Evolutionary conservation across 2,888 invertebrate genomes (phyloP).

Genomic region (Oithona nana): DNA sequence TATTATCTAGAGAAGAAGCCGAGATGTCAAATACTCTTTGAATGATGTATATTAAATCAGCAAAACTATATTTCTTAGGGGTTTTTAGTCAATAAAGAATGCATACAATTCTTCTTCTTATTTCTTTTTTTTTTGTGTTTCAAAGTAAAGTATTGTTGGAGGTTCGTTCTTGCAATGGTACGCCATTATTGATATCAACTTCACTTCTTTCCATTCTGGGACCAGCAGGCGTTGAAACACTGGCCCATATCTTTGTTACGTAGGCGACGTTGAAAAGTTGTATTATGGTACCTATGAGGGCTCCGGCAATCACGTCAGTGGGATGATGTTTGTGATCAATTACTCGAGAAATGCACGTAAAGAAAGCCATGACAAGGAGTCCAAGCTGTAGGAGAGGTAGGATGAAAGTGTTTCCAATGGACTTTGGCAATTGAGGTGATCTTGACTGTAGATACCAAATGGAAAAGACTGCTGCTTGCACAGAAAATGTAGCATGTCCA

Average conservation of each 20-base stretch:
- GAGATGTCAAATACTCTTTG: not conserved
- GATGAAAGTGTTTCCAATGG: slow-evolving; percentile 51
- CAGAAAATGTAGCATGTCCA: slow-evolving; percentile 25
- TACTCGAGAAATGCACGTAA: slow-evolving; percentile 69
- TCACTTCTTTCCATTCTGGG: too few relatives aligned
- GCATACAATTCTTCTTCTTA: too few relatives aligned
- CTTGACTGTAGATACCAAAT: slow-evolving; percentile 69
- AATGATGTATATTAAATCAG: too few relatives aligned
- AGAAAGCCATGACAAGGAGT: slow-evolving; percentile 58
- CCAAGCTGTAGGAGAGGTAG: slow-evolving; percentile 57
- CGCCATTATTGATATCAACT: too few relatives aligned
- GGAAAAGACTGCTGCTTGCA: slow-evolving; percentile 56
- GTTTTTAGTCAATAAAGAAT: too few relatives aligned
- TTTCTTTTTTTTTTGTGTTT: too few relatives aligned
- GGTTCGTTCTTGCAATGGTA: too few relatives aligned
- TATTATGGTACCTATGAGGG: slow-evolving; percentile 30
- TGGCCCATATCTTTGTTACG: too few relatives aligned
- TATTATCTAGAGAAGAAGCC: not conserved
- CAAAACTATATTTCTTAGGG: too few relatives aligned
- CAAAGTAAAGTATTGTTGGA: too few relatives aligned
- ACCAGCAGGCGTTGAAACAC: too few relatives aligned
- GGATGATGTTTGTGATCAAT: slow-evolving; percentile 96
- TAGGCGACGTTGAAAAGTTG: slow-evolving; percentile 4
- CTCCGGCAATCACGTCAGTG: slow-evolving; percentile 81
- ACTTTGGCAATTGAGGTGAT: slow-evolving; percentile 33